phyloP scores from a whole-genome alignment of 1,140 invertebrate species.

The Temnothorax longispinosus region DNA sequence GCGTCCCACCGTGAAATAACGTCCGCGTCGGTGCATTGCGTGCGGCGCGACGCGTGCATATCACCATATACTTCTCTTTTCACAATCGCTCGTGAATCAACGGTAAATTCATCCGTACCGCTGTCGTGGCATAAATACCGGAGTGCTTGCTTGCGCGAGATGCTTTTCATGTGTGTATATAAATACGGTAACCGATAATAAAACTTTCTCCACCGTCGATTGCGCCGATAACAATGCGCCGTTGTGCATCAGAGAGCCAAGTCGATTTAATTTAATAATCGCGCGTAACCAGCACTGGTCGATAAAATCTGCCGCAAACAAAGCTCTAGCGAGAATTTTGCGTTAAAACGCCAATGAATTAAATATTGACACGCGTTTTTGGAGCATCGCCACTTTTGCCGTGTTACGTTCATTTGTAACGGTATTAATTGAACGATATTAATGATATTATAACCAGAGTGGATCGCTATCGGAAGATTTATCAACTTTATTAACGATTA shows the following conservation, averaged over 20 bases:
- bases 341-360: conserved; percentile 29
- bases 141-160: conserved; percentile 12
- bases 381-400: conserved; percentile 11
- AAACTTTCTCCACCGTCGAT: conserved; percentile 36
- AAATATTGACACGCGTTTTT: conserved; percentile 49
- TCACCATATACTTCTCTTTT: neutral
- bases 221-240: conserved; percentile 41
- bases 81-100: neutral
- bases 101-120: neutral
- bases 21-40: neutral
- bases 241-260: conserved; percentile 24
- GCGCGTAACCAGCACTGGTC: neutral
- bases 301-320: conserved; percentile 43
- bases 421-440: conserved; percentile 6
- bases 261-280: conserved; percentile 58
- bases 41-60: neutral
- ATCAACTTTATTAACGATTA: neutral
- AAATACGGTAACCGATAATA: conserved; percentile 49
- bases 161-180: conserved; percentile 28
- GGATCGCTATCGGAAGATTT: neutral
- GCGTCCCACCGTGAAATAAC: neutral
- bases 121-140: conserved; percentile 11
- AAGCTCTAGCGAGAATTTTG: conserved; percentile 34
- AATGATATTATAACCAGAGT: neutral
- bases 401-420: neutral